Base-by-base conservation (phyloP, 2,888 invertebrate genomes). In the Drosophila suboccidentalis region DNA sequence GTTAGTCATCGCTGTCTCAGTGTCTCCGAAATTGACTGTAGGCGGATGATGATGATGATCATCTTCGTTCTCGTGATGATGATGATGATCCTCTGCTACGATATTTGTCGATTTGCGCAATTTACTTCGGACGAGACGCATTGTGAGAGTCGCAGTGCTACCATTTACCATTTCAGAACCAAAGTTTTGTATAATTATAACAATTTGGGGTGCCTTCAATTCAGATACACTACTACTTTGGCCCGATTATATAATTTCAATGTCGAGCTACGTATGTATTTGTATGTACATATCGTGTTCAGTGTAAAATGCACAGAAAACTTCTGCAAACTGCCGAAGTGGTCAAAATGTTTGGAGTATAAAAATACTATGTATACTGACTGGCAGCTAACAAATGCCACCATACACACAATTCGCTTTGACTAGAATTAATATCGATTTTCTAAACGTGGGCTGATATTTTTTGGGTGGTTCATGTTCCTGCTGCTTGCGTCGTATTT, bases 81-180 rank as follows among this genome's bases (percentile, higher is more conserved):
- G 47, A 15, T 29, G 29, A 29, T 58, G 58, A 22, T 73, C 62
- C 26, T 53, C 55, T 10, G 36, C 46, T 19, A 34, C 54, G 57
- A 50, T 32, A 17, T 54, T 69, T 17, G 54, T 60, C 11, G 79
- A 10, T 94, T 97, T 97, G 91, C 96, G 95, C 94, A 97, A 95
- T 94, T 97, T 97, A 94, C 96, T 97, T 95, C 96, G 96, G 94
- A 97, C 97, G 95, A 97, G 96, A 94, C 97, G 97, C 93, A 97
- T 96, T 93, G 97, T 96, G 95, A 97, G 95, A 92, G 96, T 96
- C 93, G 96, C 96, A 94, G 96, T 96, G 94, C 95, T 96, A 93
- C 96, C 96, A 63, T 71, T 79, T 93, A 97, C 96, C 96, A 97
- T 96, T 82, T 47, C 71, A 59, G 43, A 69, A 69, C 47, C 29